A percentile compares a stretch with the other conserved stretches of the same genome.
Evolutionary conservation across 2,113 vertebrate genomes (phyloP).

Genomic region (Spilogale gracilis): DNA sequence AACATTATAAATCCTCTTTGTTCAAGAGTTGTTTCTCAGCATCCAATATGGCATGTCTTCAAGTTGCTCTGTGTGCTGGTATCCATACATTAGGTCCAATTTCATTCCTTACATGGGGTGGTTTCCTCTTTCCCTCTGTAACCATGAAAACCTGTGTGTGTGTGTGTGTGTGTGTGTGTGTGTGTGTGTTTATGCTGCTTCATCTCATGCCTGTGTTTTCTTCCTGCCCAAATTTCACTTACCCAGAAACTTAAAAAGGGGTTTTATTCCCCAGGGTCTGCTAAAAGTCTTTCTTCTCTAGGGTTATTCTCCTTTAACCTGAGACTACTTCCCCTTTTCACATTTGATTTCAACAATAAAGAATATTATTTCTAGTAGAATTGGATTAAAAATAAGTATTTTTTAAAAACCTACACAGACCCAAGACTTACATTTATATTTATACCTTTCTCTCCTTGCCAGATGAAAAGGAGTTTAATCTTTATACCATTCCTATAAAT

Average conservation of each 20-base stretch:
- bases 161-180: not conserved
- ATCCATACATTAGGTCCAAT: fast-evolving
- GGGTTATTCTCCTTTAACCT: conserved; percentile 11
- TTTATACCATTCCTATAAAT: not conserved
- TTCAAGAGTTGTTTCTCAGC: not conserved
- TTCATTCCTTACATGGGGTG: not conserved
- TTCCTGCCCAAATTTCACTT: not conserved
- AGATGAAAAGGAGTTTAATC: not conserved
- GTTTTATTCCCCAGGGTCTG: not conserved
- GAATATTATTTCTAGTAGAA: conserved; percentile 7
- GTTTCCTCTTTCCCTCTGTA: not conserved
- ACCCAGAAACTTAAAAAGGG: not conserved
- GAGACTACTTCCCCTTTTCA: not conserved
- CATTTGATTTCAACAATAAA: not conserved
- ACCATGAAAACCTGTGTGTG: not conserved
- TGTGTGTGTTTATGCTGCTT: not conserved
- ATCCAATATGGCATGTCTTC: not conserved
- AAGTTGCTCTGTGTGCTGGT: not conserved
- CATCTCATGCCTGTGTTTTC: not conserved
- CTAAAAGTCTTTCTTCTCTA: not conserved
- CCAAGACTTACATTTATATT: not conserved
- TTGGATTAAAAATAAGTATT: not conserved
- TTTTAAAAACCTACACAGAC: not conserved
- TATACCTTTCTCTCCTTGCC: not conserved
- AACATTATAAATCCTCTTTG: not conserved